Evolutionary conservation across 2,888 invertebrate species (phyloP), one percentile per base, ranked within the genome.

Genomic region (Pterostichus madidus): DNA sequence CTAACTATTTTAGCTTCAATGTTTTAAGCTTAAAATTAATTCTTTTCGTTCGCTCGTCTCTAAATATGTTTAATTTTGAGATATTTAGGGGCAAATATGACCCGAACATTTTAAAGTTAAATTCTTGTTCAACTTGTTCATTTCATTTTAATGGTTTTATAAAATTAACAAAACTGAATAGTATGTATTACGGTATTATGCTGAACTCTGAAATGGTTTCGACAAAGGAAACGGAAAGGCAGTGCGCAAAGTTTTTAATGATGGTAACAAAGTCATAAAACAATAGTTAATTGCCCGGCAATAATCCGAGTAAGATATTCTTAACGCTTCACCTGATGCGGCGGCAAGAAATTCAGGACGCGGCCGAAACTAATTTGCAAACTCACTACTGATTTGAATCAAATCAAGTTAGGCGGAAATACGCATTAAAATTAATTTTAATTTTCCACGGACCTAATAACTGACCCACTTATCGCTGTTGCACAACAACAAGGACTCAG

Each of bases 231-330:
- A 53, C 5, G 53, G 5, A 53, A 53, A 53, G 10, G 53, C 15
- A 53, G n/a, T 53, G 1, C n/a, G 53, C 53, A 53, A 80, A 80
- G 80, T 80, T 80, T 80, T 76, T 82, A 82, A 82, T 49, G 82
- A 76, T 46, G 32, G 82, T 46, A 87, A 86, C 86, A 85, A 85
- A 84, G 85, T 86, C 85, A 86, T 86, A 87, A 88, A 87, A 89
- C 88, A 88, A 88, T 88, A 88, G 87, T 89, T 88, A 89, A 89
- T 89, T 89, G 87, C 87, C 88, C 87, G 87, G 87, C 86, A 82
- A 76, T 87, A 89, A 89, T 88, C 87, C 86, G 87, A 88, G 88
- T 88, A 88, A 86, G 88, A 86, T 86, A 88, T 88, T 88, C 88
- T 88, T 89, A 88, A 87, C 88, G 88, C 87, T 86, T 84, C 85